Conservation (phyloP, 1,140 invertebrate species). For the Platyura marginata region DNA sequence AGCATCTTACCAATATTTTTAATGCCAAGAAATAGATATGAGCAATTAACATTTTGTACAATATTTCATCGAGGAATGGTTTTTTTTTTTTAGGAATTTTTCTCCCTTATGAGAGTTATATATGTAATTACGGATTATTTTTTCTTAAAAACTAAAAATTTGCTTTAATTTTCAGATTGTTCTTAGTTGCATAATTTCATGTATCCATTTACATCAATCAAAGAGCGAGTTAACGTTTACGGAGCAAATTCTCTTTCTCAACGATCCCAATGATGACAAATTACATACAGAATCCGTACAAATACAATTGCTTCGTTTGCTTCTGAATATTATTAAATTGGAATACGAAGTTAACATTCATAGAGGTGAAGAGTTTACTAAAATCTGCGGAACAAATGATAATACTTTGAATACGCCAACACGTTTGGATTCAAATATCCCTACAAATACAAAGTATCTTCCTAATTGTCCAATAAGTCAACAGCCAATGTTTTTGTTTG, state of each 20-base stretch:
- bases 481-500: constrained; percentile 73
- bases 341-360: constrained; percentile 45
- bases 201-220: constrained; percentile 34
- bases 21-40: no score
- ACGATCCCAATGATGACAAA: constrained; percentile 44
- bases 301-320: constrained; percentile 47
- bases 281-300: constrained; percentile 60
- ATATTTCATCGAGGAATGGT: no score
- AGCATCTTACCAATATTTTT: no score
- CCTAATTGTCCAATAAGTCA: constrained; percentile 49
- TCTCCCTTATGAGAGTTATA: no score
- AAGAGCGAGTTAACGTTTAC: constrained; percentile 45
- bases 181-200: constrained; percentile 65
- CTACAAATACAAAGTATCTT: constrained; percentile 35
- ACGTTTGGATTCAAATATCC: constrained; percentile 11
- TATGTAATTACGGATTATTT: no score
- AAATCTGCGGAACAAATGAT: background rate
- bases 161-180: no score
- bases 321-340: constrained; percentile 51
- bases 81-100: no score
- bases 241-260: constrained; percentile 68
- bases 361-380: constrained; percentile 28
- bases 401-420: constrained; percentile 18
- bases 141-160: no score
- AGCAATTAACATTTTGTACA: no score